Conservation (phyloP, 2,888 invertebrate genomes). For the Celastrina argiolus region DNA sequence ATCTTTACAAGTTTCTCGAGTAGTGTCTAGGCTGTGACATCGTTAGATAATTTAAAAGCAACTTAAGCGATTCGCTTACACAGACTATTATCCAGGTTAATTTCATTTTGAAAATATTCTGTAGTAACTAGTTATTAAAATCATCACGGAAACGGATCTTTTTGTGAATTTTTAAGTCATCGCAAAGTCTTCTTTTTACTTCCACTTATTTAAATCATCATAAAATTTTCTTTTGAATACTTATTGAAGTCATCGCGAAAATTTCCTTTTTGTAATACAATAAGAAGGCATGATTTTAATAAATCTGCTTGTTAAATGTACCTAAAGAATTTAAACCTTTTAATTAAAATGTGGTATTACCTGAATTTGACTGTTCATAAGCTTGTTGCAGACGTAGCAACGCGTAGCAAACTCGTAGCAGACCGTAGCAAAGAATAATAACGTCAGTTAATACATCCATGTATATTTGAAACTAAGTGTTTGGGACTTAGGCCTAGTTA, state of each 20-base stretch:
- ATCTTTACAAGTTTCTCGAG: conserved; percentile 24
- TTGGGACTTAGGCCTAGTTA: no score
- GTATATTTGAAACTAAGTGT: no score
- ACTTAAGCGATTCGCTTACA: conserved; percentile 21
- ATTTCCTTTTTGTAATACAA: conserved; percentile 7
- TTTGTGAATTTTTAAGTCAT: conserved; percentile 11
- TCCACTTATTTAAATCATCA: conserved; percentile 6
- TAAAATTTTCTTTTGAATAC: conserved; percentile 1
- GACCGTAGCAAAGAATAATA: neutral
- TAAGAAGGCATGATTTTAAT: neutral
- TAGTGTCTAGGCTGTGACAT: conserved; percentile 16
- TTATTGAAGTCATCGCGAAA: conserved; percentile 6
- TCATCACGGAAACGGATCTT: conserved; percentile 2
- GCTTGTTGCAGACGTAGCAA: neutral
- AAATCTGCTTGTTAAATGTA: conserved; percentile 4
- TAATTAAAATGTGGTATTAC: neutral
- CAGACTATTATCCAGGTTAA: conserved; percentile 17
- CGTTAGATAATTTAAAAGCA: conserved; percentile 23
- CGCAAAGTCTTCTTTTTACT: neutral
- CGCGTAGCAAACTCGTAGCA: neutral
- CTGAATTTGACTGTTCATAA: neutral
- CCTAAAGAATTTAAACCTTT: neutral
- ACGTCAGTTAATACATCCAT: no score
- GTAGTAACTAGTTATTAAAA: conserved; percentile 12
- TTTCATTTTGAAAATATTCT: conserved; percentile 17